Evolutionary conservation across 2,888 invertebrate genomes (phyloP).

Genomic region (Celastrina argiolus): DNA sequence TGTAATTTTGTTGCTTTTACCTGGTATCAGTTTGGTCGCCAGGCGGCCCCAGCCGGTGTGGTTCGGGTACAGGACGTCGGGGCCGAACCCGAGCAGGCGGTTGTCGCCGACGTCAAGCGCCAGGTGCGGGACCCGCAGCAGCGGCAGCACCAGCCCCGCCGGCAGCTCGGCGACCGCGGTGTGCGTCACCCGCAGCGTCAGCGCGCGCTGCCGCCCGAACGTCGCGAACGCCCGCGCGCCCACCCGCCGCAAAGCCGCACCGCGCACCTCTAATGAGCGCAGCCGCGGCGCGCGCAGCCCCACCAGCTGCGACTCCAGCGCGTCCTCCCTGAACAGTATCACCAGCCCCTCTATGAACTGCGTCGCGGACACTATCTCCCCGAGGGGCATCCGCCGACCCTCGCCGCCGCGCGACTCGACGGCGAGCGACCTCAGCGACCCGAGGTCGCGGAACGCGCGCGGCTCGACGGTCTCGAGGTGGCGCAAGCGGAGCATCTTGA

Average conservation of each 20-base stretch:
- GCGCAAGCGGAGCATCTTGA: conserved; percentile 82
- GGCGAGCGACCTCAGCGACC: conserved; percentile 80
- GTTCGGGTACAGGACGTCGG: conserved; percentile 88
- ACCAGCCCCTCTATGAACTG: conserved; percentile 47
- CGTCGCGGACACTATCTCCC: conserved; percentile 40
- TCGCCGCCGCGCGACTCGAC: conserved; percentile 81
- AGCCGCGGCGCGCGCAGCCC: conserved; percentile 85
- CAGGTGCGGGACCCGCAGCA: conserved; percentile 85
- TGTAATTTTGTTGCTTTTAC: conserved; percentile 54
- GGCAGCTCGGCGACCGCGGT: conserved; percentile 86
- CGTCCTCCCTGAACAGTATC: conserved; percentile 81
- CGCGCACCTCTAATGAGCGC: conserved; percentile 85
- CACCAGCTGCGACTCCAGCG: conserved; percentile 82
- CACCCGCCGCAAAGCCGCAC: conserved; percentile 81
- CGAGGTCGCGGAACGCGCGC: conserved; percentile 81
- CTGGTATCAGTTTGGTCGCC: conserved; percentile 87
- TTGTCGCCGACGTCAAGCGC: conserved; percentile 88
- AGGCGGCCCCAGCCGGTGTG: conserved; percentile 88
- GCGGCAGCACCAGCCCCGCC: conserved; percentile 81
- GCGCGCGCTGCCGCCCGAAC: conserved; percentile 82
- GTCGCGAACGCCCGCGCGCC: conserved; percentile 83
- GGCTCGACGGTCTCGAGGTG: conserved; percentile 83
- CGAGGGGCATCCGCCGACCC: conserved; percentile 67
- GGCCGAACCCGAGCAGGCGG: conserved; percentile 82
- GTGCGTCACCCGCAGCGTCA: conserved; percentile 82